These are phyloP conservation scores for Mycetomoellerius zeteki DNA, from an alignment of 1,140 invertebrate genomes.

Conservation along the genomic window DNA sequence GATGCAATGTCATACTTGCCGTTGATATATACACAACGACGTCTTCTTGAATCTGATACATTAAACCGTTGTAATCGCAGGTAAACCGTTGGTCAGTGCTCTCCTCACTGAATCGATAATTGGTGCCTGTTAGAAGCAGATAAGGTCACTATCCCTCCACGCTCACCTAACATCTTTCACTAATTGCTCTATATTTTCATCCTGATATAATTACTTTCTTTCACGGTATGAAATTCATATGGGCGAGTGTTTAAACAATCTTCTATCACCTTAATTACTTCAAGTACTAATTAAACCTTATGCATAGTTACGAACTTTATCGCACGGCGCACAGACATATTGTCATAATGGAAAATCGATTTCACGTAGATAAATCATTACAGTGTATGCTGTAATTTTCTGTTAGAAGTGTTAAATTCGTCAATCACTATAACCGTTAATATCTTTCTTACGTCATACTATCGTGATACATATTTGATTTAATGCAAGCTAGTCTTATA, in stretches of 20 bases:
- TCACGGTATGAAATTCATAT: conserved; percentile 12
- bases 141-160: conserved; percentile 65
- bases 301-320: conserved; percentile 1
- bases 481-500: neutral
- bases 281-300: neutral
- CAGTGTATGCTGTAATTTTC: neutral
- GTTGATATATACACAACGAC: conserved; percentile 43
- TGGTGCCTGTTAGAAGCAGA: conserved; percentile 69
- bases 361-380: neutral
- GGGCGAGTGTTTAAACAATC: neutral
- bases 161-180: conserved; percentile 54
- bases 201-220: conserved; percentile 41
- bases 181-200: conserved; percentile 66
- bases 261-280: neutral
- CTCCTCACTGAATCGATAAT: conserved; percentile 69
- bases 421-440: neutral
- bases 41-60: conserved; percentile 39
- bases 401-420: conserved; percentile 15
- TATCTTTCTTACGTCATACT: neutral
- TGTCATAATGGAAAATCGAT: conserved; percentile 39
- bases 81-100: conserved; percentile 62
- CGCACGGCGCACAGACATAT: neutral
- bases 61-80: conserved; percentile 65
- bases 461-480: conserved; percentile 7
- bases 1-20: neutral